Conservation (phyloP, 2,113 vertebrate species). For the Megaptera novaeangliae region DNA sequence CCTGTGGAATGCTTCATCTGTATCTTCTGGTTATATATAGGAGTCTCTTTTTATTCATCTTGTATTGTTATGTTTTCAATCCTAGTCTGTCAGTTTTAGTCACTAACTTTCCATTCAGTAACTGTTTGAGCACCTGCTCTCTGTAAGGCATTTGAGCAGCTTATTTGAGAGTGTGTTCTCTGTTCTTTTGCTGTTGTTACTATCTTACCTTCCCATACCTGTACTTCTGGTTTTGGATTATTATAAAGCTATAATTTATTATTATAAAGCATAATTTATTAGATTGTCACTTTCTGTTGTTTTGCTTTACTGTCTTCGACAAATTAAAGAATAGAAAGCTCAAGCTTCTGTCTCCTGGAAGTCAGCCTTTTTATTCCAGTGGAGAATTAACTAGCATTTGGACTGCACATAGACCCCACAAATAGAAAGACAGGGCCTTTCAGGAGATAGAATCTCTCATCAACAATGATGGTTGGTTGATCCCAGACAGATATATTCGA, state of each 20-base stretch:
- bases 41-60: background rate
- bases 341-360: background rate
- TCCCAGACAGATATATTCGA: background rate
- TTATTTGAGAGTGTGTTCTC: background rate
- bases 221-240: background rate
- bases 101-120: background rate
- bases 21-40: background rate
- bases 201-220: background rate
- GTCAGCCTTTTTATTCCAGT: background rate
- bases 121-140: background rate
- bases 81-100: background rate
- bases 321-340: background rate
- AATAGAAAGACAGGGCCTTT: too few species aligned
- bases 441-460: background rate
- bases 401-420: background rate
- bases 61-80: background rate
- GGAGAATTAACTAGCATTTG: background rate
- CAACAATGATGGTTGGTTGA: fast-evolving
- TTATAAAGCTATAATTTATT: background rate
- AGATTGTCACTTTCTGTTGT: too few species aligned
- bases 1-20: background rate
- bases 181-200: background rate
- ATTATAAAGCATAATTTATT: background rate
- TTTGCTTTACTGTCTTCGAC: background rate
- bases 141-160: too few species aligned